A percentile compares a stretch with the other conserved stretches of the same genome.
Evolutionary conservation across 2,113 vertebrate species (phyloP).

Genomic region (Pongo pygmaeus): DNA sequence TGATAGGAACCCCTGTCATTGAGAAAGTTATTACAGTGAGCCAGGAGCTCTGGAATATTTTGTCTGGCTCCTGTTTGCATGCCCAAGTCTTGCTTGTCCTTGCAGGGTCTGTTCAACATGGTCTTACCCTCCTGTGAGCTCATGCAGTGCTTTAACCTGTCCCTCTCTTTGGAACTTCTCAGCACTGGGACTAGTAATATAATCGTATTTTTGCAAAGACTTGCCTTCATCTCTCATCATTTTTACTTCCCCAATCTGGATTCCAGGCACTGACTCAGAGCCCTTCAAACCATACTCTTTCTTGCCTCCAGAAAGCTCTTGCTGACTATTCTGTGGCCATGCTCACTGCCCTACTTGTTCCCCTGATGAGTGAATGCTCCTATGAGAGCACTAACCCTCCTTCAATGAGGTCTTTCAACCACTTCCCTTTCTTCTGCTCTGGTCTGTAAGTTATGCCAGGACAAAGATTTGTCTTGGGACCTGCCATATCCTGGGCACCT

Average conservation of each 20-base stretch:
- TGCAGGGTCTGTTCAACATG: not conserved
- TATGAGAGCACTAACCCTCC: not conserved
- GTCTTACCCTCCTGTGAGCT: not conserved
- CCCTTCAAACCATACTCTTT: not conserved
- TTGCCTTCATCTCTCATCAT: not conserved
- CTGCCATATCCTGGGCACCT: not conserved
- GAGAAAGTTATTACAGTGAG: not conserved
- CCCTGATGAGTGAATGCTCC: not conserved
- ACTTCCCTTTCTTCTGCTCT: not conserved
- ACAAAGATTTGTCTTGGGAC: not conserved
- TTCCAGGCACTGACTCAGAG: not conserved
- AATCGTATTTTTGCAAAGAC: not conserved
- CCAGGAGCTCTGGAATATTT: not conserved
- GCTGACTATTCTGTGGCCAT: not conserved
- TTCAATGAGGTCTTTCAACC: not conserved
- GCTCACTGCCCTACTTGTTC: not conserved
- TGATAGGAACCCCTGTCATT: not conserved
- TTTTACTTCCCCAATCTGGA: not conserved
- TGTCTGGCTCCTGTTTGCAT: not conserved
- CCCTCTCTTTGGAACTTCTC: not conserved
- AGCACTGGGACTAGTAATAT: not conserved
- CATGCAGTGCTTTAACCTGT: not conserved
- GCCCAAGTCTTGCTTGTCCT: not conserved
- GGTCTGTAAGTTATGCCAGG: not conserved
- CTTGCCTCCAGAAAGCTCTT: not conserved